These are phyloP conservation scores for Teleogryllus occipitalis DNA, from an alignment of 1,140 invertebrate genomes.

Conservation along the genomic window DNA sequence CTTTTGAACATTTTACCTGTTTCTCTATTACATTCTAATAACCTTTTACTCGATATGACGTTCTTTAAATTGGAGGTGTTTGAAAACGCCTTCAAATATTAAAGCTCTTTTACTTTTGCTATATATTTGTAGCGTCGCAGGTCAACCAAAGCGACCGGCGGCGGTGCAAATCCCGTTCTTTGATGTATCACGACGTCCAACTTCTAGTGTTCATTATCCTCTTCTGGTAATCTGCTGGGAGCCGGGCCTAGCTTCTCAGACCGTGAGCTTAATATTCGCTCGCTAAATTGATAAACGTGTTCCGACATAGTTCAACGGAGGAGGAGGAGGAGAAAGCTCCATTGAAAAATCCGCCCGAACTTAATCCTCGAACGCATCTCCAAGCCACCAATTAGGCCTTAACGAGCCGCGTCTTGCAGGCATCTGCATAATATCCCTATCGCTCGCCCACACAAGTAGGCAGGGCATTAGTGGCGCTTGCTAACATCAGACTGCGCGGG, in stretches of 20 bases:
- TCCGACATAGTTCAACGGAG: neutral
- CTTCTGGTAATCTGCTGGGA: neutral
- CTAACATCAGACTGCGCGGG: too few relatives aligned
- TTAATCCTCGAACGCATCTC: neutral
- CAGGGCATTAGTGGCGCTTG: too few relatives aligned
- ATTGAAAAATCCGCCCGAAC: neutral
- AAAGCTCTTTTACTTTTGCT: too few relatives aligned
- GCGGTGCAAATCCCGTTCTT: neutral
- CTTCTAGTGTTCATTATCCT: neutral
- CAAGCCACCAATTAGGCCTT: neutral
- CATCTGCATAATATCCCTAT: conserved; percentile 4
- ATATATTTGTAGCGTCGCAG: too few relatives aligned
- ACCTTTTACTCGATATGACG: too few relatives aligned
- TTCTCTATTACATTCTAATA: too few relatives aligned
- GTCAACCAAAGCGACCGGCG: too few relatives aligned
- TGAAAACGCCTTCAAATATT: too few relatives aligned
- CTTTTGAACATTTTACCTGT: too few relatives aligned
- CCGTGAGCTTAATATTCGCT: neutral
- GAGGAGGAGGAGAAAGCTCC: neutral
- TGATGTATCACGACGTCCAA: neutral
- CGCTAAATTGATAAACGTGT: conserved; percentile 1
- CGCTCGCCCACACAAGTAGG: neutral
- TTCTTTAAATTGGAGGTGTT: too few relatives aligned
- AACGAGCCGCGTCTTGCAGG: neutral
- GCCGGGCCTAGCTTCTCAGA: neutral